A percentile compares a stretch with the other conserved stretches of the same genome.
These are phyloP conservation scores for Beris morrisii DNA, from an alignment of 2,888 invertebrate species.

Conservation along the genomic window DNA sequence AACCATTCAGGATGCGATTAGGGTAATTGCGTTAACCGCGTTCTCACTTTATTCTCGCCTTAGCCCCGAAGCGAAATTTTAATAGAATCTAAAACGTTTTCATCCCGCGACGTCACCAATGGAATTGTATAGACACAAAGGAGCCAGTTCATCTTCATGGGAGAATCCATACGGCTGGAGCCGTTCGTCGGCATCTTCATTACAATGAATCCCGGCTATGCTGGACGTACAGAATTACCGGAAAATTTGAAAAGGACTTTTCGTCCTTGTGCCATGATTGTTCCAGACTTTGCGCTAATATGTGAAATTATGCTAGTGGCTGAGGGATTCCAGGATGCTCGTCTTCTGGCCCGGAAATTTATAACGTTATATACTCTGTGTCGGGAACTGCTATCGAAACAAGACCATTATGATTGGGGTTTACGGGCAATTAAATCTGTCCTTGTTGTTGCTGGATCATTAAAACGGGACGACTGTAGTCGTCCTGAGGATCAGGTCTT, in stretches of 20 bases:
- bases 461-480: constrained; percentile 78
- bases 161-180: constrained; percentile 75
- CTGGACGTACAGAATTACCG: constrained; percentile 84
- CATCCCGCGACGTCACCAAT: neutral
- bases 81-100: neutral
- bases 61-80: neutral
- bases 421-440: constrained; percentile 95
- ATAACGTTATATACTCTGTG: constrained; percentile 93
- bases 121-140: constrained; percentile 62
- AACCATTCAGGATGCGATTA: constrained; percentile 84
- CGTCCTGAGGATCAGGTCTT: constrained; percentile 91
- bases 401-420: constrained; percentile 99
- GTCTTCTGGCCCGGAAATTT: constrained; percentile 89
- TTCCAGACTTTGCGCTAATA: constrained; percentile 94
- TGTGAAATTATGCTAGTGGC: constrained; percentile 98
- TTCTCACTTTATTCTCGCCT: neutral
- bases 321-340: constrained; percentile 93
- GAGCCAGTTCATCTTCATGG: constrained; percentile 81
- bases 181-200: constrained; percentile 90
- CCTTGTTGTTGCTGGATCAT: constrained; percentile 89
- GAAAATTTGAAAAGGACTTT: constrained; percentile 68
- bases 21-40: constrained; percentile 55
- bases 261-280: constrained; percentile 96
- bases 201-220: constrained; percentile 97
- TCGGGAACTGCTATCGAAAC: constrained; percentile 86